Evolutionary conservation across 92 coral and sea anemone genomes (phyloP).

Genomic region (Hydrozoanthus gracilis): DNA sequence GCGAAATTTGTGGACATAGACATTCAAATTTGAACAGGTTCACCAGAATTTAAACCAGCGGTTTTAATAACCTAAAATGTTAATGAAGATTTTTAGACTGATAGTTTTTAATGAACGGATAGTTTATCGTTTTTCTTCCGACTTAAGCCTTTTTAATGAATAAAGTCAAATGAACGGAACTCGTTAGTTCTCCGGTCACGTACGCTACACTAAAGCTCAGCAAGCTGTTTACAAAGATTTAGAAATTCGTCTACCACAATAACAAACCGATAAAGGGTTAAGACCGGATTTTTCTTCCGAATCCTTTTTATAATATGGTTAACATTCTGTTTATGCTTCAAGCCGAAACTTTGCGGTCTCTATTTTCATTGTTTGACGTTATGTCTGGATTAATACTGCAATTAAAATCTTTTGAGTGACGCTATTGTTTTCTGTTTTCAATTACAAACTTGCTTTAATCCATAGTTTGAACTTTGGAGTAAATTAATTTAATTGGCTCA

Average conservation of each 20-base stretch:
- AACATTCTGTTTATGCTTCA: background rate
- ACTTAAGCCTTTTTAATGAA: background rate
- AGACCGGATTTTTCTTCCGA: background rate
- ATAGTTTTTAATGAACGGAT: background rate
- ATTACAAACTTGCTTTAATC: background rate
- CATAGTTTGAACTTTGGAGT: background rate
- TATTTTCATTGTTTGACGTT: background rate
- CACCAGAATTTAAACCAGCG: too few relatives aligned
- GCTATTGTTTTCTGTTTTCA: background rate
- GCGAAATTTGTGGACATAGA: too few relatives aligned
- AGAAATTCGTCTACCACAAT: background rate
- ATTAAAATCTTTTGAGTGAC: background rate
- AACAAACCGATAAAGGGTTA: background rate
- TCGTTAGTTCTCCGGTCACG: background rate
- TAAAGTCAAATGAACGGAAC: slow-evolving; percentile 4
- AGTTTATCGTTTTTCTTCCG: background rate
- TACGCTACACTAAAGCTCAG: background rate
- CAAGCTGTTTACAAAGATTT: background rate
- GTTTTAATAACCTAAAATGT: too few relatives aligned
- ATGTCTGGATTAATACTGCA: background rate
- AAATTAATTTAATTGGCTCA: background rate
- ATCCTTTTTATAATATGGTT: background rate
- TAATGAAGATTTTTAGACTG: too few relatives aligned
- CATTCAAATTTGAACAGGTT: too few relatives aligned
- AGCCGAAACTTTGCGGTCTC: background rate